Percentiles rank a stretch among this genome's conserved stretches.
Conservation (phyloP, 2,797 vertebrate genomes). For the Rallus crepitans region DNA sequence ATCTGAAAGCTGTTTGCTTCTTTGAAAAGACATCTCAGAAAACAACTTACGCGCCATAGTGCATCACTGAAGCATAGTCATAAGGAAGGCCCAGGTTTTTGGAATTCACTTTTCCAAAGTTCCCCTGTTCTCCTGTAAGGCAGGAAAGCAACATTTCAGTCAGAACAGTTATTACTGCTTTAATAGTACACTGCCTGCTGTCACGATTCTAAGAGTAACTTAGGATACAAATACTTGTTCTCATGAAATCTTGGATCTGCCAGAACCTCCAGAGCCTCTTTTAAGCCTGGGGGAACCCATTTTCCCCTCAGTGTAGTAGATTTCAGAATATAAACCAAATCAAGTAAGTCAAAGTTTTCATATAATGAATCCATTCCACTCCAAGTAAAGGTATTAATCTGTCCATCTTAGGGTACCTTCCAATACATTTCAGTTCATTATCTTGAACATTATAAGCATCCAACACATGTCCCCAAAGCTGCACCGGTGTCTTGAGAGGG, state of each 20-base stretch:
- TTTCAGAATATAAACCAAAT: not conserved
- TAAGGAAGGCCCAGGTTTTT: constrained; percentile 85
- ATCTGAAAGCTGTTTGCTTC: not conserved
- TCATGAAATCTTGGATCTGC: not conserved
- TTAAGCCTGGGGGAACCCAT: not conserved
- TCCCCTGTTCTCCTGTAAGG: constrained; percentile 71
- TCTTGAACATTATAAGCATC: not conserved
- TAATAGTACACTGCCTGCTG: not conserved
- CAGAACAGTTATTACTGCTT: not conserved
- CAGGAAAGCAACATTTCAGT: not conserved
- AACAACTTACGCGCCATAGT: constrained; percentile 87
- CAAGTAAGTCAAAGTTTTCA: not conserved
- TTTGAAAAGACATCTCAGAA: not conserved
- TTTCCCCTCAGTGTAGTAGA: not conserved
- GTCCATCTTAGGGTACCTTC: not conserved
- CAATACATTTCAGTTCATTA: not conserved
- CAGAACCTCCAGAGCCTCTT: not conserved
- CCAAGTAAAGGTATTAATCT: not conserved
- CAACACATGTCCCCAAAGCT: not conserved
- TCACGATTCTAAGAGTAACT: not conserved
- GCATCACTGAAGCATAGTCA: constrained; percentile 90
- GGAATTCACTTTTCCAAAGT: constrained; percentile 89
- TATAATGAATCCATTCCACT: not conserved
- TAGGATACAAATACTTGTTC: not conserved
- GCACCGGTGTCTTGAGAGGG: not conserved